These are phyloP conservation scores for Poecilia gillii DNA, from an alignment of 2,797 vertebrate species.

Conservation along the genomic window DNA sequence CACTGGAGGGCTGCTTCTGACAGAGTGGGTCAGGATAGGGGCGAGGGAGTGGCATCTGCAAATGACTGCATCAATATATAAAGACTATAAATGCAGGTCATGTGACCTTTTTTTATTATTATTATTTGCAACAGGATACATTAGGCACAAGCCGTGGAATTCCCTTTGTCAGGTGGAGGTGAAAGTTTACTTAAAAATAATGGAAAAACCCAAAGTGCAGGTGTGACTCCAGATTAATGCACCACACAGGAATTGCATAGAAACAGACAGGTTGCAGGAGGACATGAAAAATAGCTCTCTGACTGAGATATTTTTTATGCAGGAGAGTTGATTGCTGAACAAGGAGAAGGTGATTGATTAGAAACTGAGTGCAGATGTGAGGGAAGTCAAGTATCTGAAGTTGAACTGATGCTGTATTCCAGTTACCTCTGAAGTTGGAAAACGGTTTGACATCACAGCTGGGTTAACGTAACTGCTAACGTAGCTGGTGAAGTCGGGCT, in stretches of 20 bases:
- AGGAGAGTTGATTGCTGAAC: no score
- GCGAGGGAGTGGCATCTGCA: constrained; percentile 1
- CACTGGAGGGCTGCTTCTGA: constrained; percentile 39
- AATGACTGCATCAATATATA: constrained; percentile 1
- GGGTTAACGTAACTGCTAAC: no score
- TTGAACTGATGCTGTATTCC: not conserved
- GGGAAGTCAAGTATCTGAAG: not conserved
- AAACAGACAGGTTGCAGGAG: not conserved
- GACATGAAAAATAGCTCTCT: no score
- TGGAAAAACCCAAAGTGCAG: not conserved
- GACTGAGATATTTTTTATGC: not conserved
- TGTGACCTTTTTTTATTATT: not conserved
- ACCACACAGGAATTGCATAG: not conserved
- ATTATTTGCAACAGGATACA: not conserved
- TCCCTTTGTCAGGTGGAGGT: not conserved
- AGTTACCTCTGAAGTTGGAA: no score
- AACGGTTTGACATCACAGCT: no score
- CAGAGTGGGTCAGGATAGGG: not conserved
- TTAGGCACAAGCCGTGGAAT: not conserved
- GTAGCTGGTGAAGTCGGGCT: no score
- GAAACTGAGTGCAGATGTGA: not conserved
- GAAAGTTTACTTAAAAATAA: not conserved
- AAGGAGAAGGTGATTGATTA: not conserved
- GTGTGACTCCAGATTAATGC: not conserved
- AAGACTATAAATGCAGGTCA: not conserved